Evolutionary conservation across 2,888 invertebrate species (phyloP).

Genomic region (Conops quadrifasciatus): DNA sequence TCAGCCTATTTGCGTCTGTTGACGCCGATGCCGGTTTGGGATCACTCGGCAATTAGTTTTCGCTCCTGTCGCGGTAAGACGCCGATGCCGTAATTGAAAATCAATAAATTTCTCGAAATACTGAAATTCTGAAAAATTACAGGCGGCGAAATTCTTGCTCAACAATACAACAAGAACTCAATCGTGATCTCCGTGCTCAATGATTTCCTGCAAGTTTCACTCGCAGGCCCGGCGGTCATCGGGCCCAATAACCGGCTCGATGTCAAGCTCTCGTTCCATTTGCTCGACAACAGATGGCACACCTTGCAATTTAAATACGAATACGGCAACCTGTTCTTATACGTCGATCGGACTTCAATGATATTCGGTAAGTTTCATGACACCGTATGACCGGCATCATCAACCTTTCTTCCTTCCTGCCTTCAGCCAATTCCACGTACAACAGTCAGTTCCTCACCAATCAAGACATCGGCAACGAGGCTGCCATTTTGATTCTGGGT

Average conservation of each 20-base stretch:
- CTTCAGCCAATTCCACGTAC: conserved; percentile 77
- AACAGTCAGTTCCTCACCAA: conserved; percentile 78
- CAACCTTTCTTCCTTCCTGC: background rate
- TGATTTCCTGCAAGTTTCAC: conserved; percentile 70
- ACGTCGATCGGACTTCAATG: conserved; percentile 62
- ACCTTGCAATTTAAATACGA: conserved; percentile 65
- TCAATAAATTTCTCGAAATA: background rate
- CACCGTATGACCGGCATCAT: background rate
- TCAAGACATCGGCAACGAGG: conserved; percentile 76
- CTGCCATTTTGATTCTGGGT: conserved; percentile 79
- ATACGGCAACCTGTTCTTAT: conserved; percentile 63
- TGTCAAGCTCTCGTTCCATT: conserved; percentile 73
- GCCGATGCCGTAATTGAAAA: background rate
- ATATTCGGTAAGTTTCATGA: conserved; percentile 57
- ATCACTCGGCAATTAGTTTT: conserved; percentile 84
- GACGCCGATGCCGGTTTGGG: conserved; percentile 78
- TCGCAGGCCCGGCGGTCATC: conserved; percentile 65
- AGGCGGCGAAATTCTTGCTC: conserved; percentile 78
- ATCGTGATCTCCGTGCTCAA: conserved; percentile 71
- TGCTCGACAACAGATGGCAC: conserved; percentile 86
- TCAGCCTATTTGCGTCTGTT: conserved; percentile 78
- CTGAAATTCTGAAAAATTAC: conserved; percentile 31
- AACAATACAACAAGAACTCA: conserved; percentile 73
- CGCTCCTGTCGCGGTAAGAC: conserved; percentile 78
- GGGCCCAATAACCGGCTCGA: conserved; percentile 70